phyloP scores from a whole-genome alignment of 2,888 invertebrate species.

The Melieria picta region DNA sequence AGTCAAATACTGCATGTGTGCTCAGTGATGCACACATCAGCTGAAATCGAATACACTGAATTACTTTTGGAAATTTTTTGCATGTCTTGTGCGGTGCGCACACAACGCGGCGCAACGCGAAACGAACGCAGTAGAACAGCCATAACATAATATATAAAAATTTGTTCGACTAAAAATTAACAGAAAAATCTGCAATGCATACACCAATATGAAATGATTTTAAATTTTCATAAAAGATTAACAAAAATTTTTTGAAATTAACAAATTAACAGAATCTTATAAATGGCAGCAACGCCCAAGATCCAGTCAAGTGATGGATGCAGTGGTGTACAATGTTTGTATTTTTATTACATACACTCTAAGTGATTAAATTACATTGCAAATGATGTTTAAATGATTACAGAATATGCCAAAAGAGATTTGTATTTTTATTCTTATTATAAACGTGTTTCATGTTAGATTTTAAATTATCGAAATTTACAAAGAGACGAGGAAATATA shows the following conservation, averaged over 20 bases:
- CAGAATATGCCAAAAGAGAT: slow-evolving; percentile 32
- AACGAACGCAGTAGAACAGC: no score
- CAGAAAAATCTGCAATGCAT: no score
- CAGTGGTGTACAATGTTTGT: slow-evolving; percentile 20
- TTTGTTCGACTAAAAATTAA: no score
- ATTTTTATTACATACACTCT: slow-evolving; percentile 21
- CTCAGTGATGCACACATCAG: not conserved
- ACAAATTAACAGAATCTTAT: no score
- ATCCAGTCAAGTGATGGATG: no score
- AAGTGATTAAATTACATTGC: slow-evolving; percentile 29
- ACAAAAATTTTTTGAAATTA: no score
- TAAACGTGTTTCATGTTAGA: not conserved
- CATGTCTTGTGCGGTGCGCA: no score
- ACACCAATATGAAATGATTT: no score
- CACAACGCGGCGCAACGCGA: no score
- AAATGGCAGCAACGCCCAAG: no score
- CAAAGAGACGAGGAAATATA: not conserved
- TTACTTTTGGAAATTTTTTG: slow-evolving; percentile 7
- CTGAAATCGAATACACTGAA: slow-evolving; percentile 28
- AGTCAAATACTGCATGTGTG: slow-evolving; percentile 17
- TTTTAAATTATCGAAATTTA: slow-evolving; percentile 7
- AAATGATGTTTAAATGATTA: slow-evolving; percentile 10
- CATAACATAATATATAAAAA: no score
- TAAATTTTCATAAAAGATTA: no score
- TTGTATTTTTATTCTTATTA: slow-evolving; percentile 29